Conservation (phyloP, 2,113 vertebrate species). For the Lophotis ruficrista region DNA sequence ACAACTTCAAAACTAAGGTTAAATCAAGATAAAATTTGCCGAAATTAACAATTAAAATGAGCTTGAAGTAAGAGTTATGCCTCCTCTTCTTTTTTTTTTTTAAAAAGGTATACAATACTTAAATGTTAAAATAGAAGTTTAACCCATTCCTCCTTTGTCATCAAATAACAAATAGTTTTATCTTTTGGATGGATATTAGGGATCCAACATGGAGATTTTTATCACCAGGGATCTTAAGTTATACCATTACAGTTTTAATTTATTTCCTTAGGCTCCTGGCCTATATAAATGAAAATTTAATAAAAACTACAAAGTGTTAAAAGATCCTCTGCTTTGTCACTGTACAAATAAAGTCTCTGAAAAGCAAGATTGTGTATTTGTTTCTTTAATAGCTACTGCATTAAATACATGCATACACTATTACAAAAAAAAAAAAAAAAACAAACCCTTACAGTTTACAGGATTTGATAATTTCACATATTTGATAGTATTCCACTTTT, state of each 20-base stretch:
- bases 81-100: background rate
- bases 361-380: background rate
- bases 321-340: background rate
- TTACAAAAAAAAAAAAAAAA: background rate
- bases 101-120: background rate
- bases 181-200: background rate
- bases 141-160: background rate
- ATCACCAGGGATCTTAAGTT: background rate
- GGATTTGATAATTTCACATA: background rate
- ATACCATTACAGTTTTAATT: background rate
- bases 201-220: background rate
- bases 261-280: background rate
- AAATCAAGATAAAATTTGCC: slow-evolving; percentile 15
- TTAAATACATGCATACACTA: background rate
- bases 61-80: background rate
- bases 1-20: background rate
- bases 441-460: background rate
- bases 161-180: background rate
- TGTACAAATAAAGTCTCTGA: background rate
- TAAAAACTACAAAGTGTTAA: background rate
- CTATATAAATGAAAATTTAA: background rate
- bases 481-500: background rate
- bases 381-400: background rate
- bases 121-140: background rate
- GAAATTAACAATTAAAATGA: background rate